Evolutionary conservation across 1,140 invertebrate species (phyloP).

Genomic region (Neotoxoptera formosana): DNA sequence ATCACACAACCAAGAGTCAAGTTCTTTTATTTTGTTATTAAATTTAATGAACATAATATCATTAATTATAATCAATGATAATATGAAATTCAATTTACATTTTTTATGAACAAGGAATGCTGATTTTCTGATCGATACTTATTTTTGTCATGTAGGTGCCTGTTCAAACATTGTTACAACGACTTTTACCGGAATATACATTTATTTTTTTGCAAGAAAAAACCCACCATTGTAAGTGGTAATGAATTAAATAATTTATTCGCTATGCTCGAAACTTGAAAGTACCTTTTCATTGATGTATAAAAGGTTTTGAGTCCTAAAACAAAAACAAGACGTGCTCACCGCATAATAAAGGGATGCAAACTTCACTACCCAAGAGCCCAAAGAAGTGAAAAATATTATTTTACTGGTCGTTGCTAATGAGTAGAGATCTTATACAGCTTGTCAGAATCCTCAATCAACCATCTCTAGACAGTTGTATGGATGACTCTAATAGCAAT

Average conservation of each 20-base stretch:
- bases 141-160: too few species aligned
- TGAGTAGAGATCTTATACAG: background rate
- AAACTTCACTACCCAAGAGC: background rate
- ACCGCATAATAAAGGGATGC: background rate
- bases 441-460: background rate
- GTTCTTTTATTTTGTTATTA: background rate
- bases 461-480: background rate
- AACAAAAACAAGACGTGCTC: background rate
- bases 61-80: background rate
- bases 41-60: background rate
- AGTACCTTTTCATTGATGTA: background rate
- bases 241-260: background rate
- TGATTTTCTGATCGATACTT: background rate
- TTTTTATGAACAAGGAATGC: background rate
- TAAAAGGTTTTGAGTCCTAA: background rate
- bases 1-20: background rate
- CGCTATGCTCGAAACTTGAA: background rate
- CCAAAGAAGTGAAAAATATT: background rate
- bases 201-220: background rate
- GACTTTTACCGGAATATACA: background rate
- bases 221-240: background rate
- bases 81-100: background rate
- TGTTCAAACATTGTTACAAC: background rate
- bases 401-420: background rate
- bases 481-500: background rate